Evolutionary conservation across 2,888 invertebrate species (phyloP), one percentile per base, ranked within the genome.

Genomic region (Melitaea athalia): DNA sequence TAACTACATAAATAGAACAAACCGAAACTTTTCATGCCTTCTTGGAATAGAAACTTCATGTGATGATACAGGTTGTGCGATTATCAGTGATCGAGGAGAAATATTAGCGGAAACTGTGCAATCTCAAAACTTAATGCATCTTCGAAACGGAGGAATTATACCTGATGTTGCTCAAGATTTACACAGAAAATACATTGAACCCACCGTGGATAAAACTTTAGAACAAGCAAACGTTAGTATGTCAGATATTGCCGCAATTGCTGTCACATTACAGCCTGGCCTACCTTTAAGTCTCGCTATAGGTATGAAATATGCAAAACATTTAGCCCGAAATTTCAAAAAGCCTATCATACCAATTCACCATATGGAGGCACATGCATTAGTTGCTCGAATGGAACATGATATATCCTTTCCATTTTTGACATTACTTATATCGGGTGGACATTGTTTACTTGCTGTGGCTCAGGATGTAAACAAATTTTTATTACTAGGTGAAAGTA

Each of bases 301-400:
- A 61, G 99, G 99, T 5, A 90, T 96, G 81, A 95, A 95, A 74
- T 97, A 97, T 94, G 98, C 97, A 0, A 97, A 97, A 83, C 93
- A 96, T 81, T 87, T 98, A 64, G 95, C 96, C 4, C 90, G 93
- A 63, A 85, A 91, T 61, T 92, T 94, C 74, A 92, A 94, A 0
- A 97, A 96, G 85, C 99, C 99, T 0, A 93, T 99, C 66, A 97
- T 99, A 83, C 99, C 99, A 0, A 97, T 99, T 74, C 99, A 99
- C 90, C 99, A 99, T 79, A 99, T 99, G 99, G 96, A 99, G 92
- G 99, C 99, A 0, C 99, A 99, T 93, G 99, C 99, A 12, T 91
- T 99, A 66, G 97, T 97, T 45, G 96, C 95, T 8, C 94, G 99
- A 84, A 96, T 99, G 95, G 89, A 91, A 52, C 79, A 95, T 80